Base-by-base conservation (phyloP, 2,113 vertebrate genomes). In the Syngnathoides biaculeatus region DNA sequence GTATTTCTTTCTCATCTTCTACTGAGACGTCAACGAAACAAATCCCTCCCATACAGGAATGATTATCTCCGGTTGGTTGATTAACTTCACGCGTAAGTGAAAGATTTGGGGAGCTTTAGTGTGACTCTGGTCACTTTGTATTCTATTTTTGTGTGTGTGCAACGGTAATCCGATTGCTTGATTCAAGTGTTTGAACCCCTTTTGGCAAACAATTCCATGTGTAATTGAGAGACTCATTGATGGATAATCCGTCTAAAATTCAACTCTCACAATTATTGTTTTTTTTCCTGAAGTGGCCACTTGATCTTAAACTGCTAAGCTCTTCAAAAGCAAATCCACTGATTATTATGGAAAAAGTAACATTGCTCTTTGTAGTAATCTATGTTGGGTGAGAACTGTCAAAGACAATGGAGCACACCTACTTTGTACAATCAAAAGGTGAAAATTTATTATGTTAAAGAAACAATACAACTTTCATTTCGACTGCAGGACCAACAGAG, bases 141-240 rank as follows among this genome's bases (percentile, higher is more conserved):
- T 47, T 6, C 55, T 62, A 22, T 62, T 15, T 67, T 19, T 47
- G 38, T 62, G 61, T 50, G 10, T n/a, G 12, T 38, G 15, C 30
- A 62, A 1, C 7, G 1, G 75, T 81, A 77, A 84, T 79, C 76
- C 73, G 20, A 14, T 5, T 19, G n/a, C 12, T 12, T 47, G 50
- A 78, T 81, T 86, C 79, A 79, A 86, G 84, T 81, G 82, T 67
- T 73, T 14, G 19, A 22, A 38, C 3, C 65, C 63, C 47, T 24
- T 53, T 40, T 64, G 62, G 52, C 15, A 9, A 30, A 68, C 27
- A 67, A 79, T 78, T 69, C 61, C 57, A 47, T 22, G 3, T 39
- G 69, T 13, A 38, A 43, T 11, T 1, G 11, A 67, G 69, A 10
- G 53, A 47, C 71, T 80, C 73, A 77, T 75, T 9, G 58, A 72